Percentiles rank a stretch among this genome's conserved stretches.
Evolutionary conservation across 2,797 vertebrate genomes (phyloP).

Genomic region (Gymnopithys bicolor): DNA sequence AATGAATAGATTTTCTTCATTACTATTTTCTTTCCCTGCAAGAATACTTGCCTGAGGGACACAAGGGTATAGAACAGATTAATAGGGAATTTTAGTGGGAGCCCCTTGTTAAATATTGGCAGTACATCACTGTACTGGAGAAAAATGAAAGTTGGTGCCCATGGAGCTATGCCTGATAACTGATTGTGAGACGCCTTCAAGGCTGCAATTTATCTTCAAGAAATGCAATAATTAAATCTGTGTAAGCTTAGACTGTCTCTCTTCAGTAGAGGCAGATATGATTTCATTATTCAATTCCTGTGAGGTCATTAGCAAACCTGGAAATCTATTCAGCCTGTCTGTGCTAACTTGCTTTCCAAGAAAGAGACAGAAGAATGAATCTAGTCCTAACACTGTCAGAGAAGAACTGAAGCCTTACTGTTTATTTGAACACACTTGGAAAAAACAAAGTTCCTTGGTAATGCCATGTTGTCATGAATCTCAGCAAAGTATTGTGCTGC

Average conservation of each 20-base stretch:
- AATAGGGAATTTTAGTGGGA: slow-evolving; percentile 51
- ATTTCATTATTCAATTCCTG: slow-evolving; percentile 58
- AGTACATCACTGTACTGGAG: slow-evolving; percentile 37
- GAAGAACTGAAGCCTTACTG: background rate
- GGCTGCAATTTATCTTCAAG: slow-evolving; percentile 64
- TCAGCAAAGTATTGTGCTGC: background rate
- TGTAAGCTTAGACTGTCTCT: slow-evolving; percentile 33
- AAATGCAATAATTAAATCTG: slow-evolving; percentile 49
- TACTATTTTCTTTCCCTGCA: slow-evolving; percentile 54
- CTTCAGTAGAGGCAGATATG: slow-evolving; percentile 43
- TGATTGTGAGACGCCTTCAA: slow-evolving; percentile 61
- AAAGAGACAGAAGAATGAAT: background rate
- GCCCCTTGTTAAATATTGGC: slow-evolving; percentile 53
- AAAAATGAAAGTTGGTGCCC: slow-evolving; percentile 46
- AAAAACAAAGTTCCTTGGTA: background rate
- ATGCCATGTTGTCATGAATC: background rate
- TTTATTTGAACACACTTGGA: background rate
- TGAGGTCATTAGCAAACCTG: slow-evolving; percentile 60
- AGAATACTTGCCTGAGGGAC: slow-evolving; percentile 44
- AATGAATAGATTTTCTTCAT: slow-evolving; percentile 64
- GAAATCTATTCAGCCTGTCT: slow-evolving; percentile 55
- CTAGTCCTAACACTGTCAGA: background rate
- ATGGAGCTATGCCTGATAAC: slow-evolving; percentile 38
- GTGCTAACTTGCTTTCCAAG: slow-evolving; percentile 11
- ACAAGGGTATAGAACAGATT: slow-evolving; percentile 39